Evolutionary conservation across 2,888 invertebrate species (phyloP), one percentile per base, ranked within the genome.

Genomic region (Geotrupes spiniger): DNA sequence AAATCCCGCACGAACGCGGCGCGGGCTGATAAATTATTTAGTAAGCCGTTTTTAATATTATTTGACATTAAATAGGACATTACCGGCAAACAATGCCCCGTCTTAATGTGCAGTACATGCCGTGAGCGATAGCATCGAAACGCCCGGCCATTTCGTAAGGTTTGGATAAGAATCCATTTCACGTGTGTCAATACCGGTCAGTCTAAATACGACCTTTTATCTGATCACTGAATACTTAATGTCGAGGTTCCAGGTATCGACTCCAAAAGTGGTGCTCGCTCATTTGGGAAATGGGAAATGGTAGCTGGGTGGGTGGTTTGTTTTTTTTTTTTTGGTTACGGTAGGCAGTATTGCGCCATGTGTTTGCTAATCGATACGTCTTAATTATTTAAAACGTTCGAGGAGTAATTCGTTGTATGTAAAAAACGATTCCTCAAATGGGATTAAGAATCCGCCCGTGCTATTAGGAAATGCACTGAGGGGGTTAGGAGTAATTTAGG

Each of bases 11-110:
- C 54, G 50, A 52, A 54, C 49, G 37, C 29, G 26, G 26, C 55
- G 63, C 62, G 66, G 63, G 64, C 61, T 54, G 62, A 70, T 70
- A 64, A 63, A 70, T 71, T 69, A 71, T 71, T 70, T 68, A 71
- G 63, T 63, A 65, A 68, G 65, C 63, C 63, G 63, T 70, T 70
- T 70, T 69, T 69, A 69, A 70, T 70, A 68, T 62, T 67, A 63
- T 63, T 59, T 57, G 59, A 61, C 60, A 62, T 63, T 60, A 61
- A 65, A 63, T 56, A 59, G 55, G 54, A 56, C 57, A 58, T 62
- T 62, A 56, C 57, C 47, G 51, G 54, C 54, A 61, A 59, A 62
- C 63, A 62, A 62, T 59, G 56, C 60, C 60, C 56, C 60, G 62
- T 65, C 65, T 65, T 65, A 65, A 65, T 65, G 63, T 63, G 61